These are phyloP conservation scores for Alectoris magna DNA, from an alignment of 2,797 vertebrate species.

Conservation along the genomic window DNA sequence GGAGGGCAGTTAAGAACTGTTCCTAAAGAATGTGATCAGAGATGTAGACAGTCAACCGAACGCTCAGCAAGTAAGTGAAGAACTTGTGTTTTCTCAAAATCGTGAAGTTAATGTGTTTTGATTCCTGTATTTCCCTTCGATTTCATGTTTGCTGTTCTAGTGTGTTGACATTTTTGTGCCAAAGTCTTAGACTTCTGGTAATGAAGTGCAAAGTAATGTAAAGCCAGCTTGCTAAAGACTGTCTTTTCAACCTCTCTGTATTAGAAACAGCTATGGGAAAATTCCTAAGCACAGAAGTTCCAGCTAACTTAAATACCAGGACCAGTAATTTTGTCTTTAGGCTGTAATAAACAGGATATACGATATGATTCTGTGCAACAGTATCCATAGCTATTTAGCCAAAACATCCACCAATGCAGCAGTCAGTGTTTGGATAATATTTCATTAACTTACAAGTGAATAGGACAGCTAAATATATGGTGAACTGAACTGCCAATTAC, in stretches of 20 bases:
- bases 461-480: slow-evolving; percentile 56
- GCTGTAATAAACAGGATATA: slow-evolving; percentile 46
- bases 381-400: slow-evolving; percentile 66
- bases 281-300: slow-evolving; percentile 54
- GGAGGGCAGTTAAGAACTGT: background rate
- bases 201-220: background rate
- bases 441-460: slow-evolving; percentile 67
- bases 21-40: background rate
- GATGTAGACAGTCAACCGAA: background rate
- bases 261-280: slow-evolving; percentile 62
- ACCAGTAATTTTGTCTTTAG: slow-evolving; percentile 64
- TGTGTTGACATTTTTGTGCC: background rate
- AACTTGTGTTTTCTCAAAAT: background rate
- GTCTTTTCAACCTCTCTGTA: slow-evolving; percentile 1
- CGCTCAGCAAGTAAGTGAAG: background rate
- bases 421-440: slow-evolving; percentile 49
- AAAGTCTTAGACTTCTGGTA: background rate
- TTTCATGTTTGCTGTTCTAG: background rate
- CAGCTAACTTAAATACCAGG: slow-evolving; percentile 64
- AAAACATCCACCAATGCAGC: slow-evolving; percentile 59
- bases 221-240: background rate
- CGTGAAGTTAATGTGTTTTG: background rate
- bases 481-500: slow-evolving; percentile 56
- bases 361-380: slow-evolving; percentile 47
- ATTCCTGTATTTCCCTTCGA: background rate